Percentiles rank a stretch among this genome's conserved stretches.
Evolutionary conservation across 2,113 vertebrate genomes (phyloP).

Genomic region (Sebastes schlegelii): DNA sequence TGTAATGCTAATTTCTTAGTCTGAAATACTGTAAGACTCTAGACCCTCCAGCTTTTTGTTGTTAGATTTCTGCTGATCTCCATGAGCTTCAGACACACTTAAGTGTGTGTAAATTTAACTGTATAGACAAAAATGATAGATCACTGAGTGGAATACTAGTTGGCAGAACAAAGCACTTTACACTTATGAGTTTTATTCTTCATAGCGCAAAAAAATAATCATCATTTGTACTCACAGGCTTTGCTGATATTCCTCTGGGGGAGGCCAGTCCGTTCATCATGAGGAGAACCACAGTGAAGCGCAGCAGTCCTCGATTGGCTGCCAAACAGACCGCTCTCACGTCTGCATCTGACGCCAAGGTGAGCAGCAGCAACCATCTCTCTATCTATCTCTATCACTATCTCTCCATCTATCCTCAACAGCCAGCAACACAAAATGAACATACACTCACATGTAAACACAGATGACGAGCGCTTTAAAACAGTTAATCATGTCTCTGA

Average conservation of each 20-base stretch:
- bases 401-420: no score
- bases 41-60: not conserved
- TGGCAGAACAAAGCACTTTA: not conserved
- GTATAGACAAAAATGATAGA: not conserved
- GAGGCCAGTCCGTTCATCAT: conserved; percentile 87
- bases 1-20: not conserved
- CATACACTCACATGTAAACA: not conserved
- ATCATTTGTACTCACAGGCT: conserved; percentile 78
- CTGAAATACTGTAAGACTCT: not conserved
- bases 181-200: not conserved
- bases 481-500: accelerated
- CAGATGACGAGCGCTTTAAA: not conserved
- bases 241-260: conserved; percentile 87
- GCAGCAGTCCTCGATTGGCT: conserved; percentile 82
- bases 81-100: not conserved
- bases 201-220: not conserved
- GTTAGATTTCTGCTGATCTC: not conserved
- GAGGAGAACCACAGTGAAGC: conserved; percentile 81
- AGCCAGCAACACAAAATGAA: not conserved
- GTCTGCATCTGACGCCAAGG: conserved; percentile 54
- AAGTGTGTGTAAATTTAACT: not conserved
- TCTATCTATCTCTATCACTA: no score
- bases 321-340: conserved; percentile 52
- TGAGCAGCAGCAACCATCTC: conserved; percentile 29
- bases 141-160: not conserved